A percentile compares a stretch with the other conserved stretches of the same genome.
Evolutionary conservation across 2,113 vertebrate species (phyloP).

Genomic region (Maccullochella peelii): DNA sequence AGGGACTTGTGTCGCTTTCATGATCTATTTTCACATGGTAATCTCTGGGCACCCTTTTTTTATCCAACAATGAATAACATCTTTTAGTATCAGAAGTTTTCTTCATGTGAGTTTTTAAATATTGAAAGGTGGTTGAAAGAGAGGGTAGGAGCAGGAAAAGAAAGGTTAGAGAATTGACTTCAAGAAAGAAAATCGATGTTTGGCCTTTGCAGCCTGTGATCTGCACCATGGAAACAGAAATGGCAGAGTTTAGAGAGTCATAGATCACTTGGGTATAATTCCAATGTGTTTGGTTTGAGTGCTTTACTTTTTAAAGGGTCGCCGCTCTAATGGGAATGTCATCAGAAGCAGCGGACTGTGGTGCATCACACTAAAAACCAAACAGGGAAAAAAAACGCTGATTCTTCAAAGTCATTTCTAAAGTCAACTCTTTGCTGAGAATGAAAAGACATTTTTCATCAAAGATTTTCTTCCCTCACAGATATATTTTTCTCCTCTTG

Average conservation of each 20-base stretch:
- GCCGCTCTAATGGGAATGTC: conserved; percentile 57
- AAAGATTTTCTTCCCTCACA: conserved; percentile 23
- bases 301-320: conserved; percentile 68
- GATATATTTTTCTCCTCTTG: conserved; percentile 36
- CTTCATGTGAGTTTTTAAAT: conserved; percentile 32
- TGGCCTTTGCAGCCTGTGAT: conserved; percentile 75
- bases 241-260: conserved; percentile 68
- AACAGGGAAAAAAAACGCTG: conserved; percentile 22
- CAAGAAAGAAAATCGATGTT: conserved; percentile 73
- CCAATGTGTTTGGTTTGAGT: conserved; percentile 65
- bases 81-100: conserved; percentile 28
- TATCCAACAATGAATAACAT: conserved; percentile 23
- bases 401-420: conserved; percentile 49
- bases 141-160: conserved; percentile 52
- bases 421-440: conserved; percentile 46
- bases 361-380: conserved; percentile 45
- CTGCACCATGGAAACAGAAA: conserved; percentile 78
- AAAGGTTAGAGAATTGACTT: conserved; percentile 77
- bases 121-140: conserved; percentile 51
- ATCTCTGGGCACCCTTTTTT: background rate
- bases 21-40: conserved; percentile 31
- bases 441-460: conserved; percentile 56
- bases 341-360: conserved; percentile 60
- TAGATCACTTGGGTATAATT: conserved; percentile 69
- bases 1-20: conserved; percentile 29